Percentiles rank a stretch among this genome's conserved stretches.
Evolutionary conservation across 2,113 vertebrate genomes (phyloP).

Genomic region (Crotalus helleri): DNA sequence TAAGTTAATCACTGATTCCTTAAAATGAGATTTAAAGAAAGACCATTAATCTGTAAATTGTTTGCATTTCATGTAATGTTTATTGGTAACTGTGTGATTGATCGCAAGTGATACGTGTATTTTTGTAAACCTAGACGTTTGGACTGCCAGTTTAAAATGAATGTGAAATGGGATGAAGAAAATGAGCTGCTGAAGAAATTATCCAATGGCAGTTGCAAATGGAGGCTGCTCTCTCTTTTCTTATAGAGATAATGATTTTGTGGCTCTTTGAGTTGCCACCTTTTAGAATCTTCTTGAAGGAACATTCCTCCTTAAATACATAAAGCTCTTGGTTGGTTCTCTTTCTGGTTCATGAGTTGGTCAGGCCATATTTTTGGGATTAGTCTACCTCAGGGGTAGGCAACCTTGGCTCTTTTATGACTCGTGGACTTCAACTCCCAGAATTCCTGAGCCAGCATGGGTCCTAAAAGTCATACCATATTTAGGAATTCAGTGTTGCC

Average conservation of each 20-base stretch:
- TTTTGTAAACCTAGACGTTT: neutral
- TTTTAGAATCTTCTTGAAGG: neutral
- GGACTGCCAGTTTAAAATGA: neutral
- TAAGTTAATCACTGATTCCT: neutral
- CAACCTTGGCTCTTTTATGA: too few relatives aligned
- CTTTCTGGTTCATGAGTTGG: neutral
- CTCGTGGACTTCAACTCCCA: too few relatives aligned
- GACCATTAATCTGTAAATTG: neutral
- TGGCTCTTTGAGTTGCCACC: neutral
- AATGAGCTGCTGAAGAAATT: neutral
- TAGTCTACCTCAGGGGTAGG: neutral
- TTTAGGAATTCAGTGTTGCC: neutral
- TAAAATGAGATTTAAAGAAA: neutral
- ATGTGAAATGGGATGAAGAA: neutral
- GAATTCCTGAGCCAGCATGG: too few relatives aligned
- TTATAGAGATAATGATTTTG: neutral
- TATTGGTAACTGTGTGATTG: neutral
- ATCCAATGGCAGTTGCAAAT: neutral
- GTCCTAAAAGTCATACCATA: neutral
- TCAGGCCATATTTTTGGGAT: neutral
- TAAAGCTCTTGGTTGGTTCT: neutral
- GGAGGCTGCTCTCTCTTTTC: neutral
- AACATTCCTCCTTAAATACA: neutral
- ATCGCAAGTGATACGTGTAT: neutral
- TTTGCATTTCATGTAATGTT: neutral